Conservation (phyloP, 2,888 invertebrate species). For the Lycophotia porphyrea region DNA sequence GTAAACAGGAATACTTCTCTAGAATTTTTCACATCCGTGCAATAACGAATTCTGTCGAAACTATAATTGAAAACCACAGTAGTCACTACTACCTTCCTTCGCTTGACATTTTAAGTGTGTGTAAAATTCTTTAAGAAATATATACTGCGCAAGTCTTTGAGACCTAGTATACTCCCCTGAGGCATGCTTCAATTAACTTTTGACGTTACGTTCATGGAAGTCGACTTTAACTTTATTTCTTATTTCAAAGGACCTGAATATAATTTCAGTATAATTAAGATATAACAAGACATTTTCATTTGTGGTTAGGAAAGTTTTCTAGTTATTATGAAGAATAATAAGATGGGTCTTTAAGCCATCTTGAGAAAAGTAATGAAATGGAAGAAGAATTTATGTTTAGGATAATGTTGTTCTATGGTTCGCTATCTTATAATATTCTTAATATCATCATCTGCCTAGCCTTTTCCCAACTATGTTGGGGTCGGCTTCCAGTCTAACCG, state of each 20-base stretch:
- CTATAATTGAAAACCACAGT: conserved; percentile 40
- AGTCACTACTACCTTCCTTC: conserved; percentile 22
- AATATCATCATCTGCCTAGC: no score
- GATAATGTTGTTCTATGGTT: background rate
- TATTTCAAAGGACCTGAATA: conserved; percentile 34
- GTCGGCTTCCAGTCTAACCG: no score
- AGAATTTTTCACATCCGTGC: conserved; percentile 24
- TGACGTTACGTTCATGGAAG: conserved; percentile 34
- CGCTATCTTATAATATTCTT: no score
- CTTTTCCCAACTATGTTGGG: no score
- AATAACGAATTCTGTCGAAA: conserved; percentile 55
- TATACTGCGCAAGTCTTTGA: conserved; percentile 8
- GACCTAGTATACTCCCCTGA: conserved; percentile 27
- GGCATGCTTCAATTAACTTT: conserved; percentile 49
- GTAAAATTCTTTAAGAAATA: conserved; percentile 30
- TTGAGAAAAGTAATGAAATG: conserved; percentile 27
- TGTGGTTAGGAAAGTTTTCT: conserved; percentile 29
- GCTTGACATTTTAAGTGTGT: conserved; percentile 43
- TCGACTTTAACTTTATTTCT: conserved; percentile 46
- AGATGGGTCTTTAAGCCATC: conserved; percentile 22
- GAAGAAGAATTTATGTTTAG: conserved; percentile 12
- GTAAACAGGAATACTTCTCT: conserved; percentile 10
- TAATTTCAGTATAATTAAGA: conserved; percentile 54
- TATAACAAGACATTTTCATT: conserved; percentile 45
- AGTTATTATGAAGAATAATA: conserved; percentile 42